Base-by-base conservation (phyloP, 2,113 vertebrate genomes). In the Uria lomvia region DNA sequence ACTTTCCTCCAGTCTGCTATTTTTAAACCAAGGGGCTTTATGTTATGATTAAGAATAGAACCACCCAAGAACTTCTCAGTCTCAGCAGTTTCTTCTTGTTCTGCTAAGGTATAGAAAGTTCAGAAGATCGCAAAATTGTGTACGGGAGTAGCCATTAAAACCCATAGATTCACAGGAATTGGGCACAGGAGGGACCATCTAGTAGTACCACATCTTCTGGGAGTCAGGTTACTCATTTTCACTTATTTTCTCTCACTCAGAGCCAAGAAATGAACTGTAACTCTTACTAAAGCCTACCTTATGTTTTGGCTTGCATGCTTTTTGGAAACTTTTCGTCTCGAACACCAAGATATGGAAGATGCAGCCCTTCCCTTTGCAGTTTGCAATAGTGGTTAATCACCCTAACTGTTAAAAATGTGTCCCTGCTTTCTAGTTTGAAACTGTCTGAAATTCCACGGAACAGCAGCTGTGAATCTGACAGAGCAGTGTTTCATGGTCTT, bases 401-500 rank as follows among this genome's bases (percentile, higher is more conserved):
- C 60, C 86, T 82, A 32, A 27, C 60, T 76, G 40, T 65, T 86
- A 81, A 81, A 92, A 92, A 77, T 24, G 27, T 15, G 36, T 45
- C 19, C 47, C 40, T 72, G 73, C 58, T 19, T 78, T 84, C 49
- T 76, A 24, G 75, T 85, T n/a, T 45, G 67, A 62, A 73, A 59
- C 45, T n/a, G 65, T 82, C 82, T 95, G 91, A 56, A 91, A 73
- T 82, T 71, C 87, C 6, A 15, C 12, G 56, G 78, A 79, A 17
- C 24, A 71, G 93, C 97, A 97, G 96, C 93, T 97, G 96, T 0
- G 42, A 32, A 32, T 79, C 80, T 96, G 95, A 94, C 96, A 93
- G 88, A 91, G 75, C 74, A 71, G 88, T 79, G 95, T 91, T 94
- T 97, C 91, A 84, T 84, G 85, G 84, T 86, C 90, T 83, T 90